Evolutionary conservation across 64 coral and sea anemone genomes (phyloP), one percentile per base, ranked within the genome.

Genomic region (Pocillopora verrucosa): DNA sequence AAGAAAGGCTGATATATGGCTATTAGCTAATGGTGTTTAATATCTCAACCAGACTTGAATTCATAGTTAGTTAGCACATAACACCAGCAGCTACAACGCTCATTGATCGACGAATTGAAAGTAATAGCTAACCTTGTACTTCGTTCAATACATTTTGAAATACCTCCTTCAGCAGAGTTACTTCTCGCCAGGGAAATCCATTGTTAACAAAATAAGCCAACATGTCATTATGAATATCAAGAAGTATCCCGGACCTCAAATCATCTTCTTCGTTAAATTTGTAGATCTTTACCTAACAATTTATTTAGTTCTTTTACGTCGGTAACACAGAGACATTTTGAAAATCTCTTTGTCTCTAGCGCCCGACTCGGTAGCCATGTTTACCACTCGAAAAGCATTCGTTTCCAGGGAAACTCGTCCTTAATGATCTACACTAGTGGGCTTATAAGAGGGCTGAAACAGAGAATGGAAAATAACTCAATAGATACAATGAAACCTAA

Each of bases 201-300:
- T 85, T 60, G 38, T 93, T 75, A 37, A 93, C 88, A 22, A 79
- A 73, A 83, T 88, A 84, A 22, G 83, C 80, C 19, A 96, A 56
- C 62, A 86, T 74, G 15, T 93, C 88, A 16, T 91, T 87, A 58
- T 93, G 91, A 37, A 91, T 60, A 34, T 96, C 95, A 24, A 93
- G 30, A 73, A 96, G 74, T 82, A 90, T 88, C 65, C 88, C 83
- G 19, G 80, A 88, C 67, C 67, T 96, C 56, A 96, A 88, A 74
- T 96, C 94, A 73, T 96, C 88, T 60, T 96, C 92, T 78, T 88
- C 95, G 56, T 96, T 74, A 88, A 93, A 93, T 72, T 91, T 77
- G 76, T 77, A 83, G 75, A 93, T 72, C 19, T 91, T 76, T 72
- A 4, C 84, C 88, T 57, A 96, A 65, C 61, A 84, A 35, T 64